Evolutionary conservation across 2,797 vertebrate species (phyloP).

Genomic region (Halcyon chelicuti): DNA sequence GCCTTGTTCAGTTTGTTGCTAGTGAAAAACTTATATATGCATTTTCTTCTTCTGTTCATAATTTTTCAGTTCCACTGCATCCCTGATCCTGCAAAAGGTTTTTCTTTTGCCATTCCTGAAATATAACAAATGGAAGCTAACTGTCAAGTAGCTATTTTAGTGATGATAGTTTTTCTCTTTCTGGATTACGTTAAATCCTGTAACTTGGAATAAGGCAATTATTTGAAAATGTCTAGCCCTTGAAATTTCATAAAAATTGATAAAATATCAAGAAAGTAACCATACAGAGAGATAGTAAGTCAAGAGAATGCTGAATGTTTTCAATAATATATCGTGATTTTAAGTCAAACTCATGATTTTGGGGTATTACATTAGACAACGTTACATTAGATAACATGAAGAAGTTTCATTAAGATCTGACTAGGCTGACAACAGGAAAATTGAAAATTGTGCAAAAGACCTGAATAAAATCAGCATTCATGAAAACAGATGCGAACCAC

Average conservation of each 20-base stretch:
- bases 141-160: not conserved
- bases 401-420: not conserved
- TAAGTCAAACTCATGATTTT: not conserved
- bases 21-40: not conserved
- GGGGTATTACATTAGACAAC: not conserved
- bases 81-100: not conserved
- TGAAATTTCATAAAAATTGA: not conserved
- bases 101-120: not conserved
- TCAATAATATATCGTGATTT: not conserved
- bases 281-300: not conserved
- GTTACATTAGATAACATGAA: not conserved
- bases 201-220: not conserved
- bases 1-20: not conserved
- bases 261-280: not conserved
- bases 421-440: not conserved
- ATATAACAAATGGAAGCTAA: not conserved
- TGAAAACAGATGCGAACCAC: not conserved
- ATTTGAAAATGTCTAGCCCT: not conserved
- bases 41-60: not conserved
- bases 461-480: not conserved
- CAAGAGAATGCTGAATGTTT: not conserved
- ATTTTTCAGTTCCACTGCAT: not conserved
- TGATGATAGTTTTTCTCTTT: not conserved
- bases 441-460: not conserved
- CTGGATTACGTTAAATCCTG: not conserved